Base-by-base conservation (phyloP, 2,113 vertebrate genomes). In the Plecturocebus donacophilus region DNA sequence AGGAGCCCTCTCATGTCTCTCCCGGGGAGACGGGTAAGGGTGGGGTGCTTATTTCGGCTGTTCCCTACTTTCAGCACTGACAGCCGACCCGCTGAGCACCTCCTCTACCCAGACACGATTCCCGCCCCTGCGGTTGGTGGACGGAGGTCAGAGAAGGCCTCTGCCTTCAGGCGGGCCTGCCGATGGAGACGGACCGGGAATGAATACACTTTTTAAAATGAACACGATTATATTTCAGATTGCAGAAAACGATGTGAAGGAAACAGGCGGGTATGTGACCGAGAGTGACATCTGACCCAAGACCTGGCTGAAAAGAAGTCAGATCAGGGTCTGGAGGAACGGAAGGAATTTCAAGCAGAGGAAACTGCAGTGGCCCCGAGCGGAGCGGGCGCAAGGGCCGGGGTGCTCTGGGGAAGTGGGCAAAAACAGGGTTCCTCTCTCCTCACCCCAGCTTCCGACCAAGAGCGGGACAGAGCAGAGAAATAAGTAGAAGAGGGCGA, bases 351-450 rank as follows among this genome's bases (percentile, higher is more conserved):
- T 70, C 56, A 12, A 56, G 85, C 30, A 25, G 47, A 68, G 35
- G 27, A 71, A 38, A 30, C 13, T 20, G 27, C n/a, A 45, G 14
- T 47, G 71, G 12, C 86, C 77, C 0, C 0, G 11, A 38, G 58
- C 23, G 1, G 12, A 38, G 58, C 23, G 35, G 30, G 8, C 7
- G 27, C 2, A 5, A 3, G 5, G 11, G 16, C 1, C 14, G n/a
- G 79, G 13, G 42, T 20, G 3, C 9, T 16, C 16, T 4, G 9
- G 23, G 47, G 11, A 0, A 23, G 16, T 42, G 13, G 58, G 32
- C 80, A 21, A 14, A 14, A 54, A n/a, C 3, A 6, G 42, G 16
- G 4, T 16, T 61, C 73, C 35, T 81, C 64, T 79, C 58, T 61
- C 42, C 61, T 52, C 58, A 21, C 42, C 82, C n/a, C 73, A 25